Evolutionary conservation across 2,888 invertebrate species (phyloP), one percentile per base, ranked within the genome.

Genomic region (Tuta absoluta): DNA sequence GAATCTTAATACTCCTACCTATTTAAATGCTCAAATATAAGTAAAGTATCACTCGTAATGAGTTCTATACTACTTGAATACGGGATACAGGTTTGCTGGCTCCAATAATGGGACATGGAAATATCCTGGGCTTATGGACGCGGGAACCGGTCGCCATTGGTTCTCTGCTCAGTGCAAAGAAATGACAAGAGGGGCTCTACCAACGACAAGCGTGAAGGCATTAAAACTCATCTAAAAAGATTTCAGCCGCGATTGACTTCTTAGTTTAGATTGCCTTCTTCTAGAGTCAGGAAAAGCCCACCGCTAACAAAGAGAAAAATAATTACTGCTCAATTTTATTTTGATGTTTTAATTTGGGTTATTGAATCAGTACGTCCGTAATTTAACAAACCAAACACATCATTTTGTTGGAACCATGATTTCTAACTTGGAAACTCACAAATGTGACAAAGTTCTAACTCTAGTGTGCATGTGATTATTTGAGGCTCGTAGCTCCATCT

Each of bases 71-170:
- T 14, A 59, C 41, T 33, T 57, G n/a, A 56, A 38, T 53, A 48
- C 45, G 37, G 24, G n/a, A 62, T 62, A 66, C 65, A 53, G 51
- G 51, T 53, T 53, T 66, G 65, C 65, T 68, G 62, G 65, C 66
- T 68, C 68, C 66, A 67, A 71, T 71, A 73, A 73, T 71, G 71
- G 73, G 68, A 68, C 69, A 69, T 72, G 71, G 71, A 73, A 69
- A 70, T 70, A 67, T 71, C 69, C 71, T 73, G 68, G 69, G 51
- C 23, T 75, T 72, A 70, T 74, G 75, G 14, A 68, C 67, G 68
- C 68, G 67, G 64, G 71, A 77, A 77, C 78, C 78, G 76, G 78
- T 75, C 75, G 70, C 64, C 59, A 68, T 14, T 23, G 51, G 24
- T 2, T 24, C 23, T 24, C 21, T n/a, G 45, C 33, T 33, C 33